Conservation (phyloP, 2,113 vertebrate genomes). For the Capreolus pygargus region DNA sequence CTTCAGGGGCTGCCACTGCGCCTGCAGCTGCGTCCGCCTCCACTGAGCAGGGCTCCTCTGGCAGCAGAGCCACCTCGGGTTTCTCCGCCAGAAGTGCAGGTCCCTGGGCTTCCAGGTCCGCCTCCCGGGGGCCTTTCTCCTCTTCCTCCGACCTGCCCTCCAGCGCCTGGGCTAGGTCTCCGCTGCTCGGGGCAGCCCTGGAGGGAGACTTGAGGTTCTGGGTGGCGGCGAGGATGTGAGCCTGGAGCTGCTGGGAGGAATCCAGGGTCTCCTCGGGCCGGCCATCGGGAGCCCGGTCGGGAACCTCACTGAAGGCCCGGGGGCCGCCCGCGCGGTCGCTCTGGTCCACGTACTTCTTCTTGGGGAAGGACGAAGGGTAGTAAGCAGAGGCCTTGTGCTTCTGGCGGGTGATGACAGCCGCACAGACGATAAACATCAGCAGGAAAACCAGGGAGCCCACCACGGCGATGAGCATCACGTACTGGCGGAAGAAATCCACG, state of each 20-base stretch:
- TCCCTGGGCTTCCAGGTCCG: neutral
- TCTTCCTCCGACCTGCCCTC: constrained; percentile 3
- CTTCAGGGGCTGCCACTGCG: fast-evolving
- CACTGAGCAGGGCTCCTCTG: fast-evolving
- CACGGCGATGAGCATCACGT: constrained; percentile 91
- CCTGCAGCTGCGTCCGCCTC: neutral
- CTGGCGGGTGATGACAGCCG: constrained; percentile 90
- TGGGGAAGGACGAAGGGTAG: constrained; percentile 91
- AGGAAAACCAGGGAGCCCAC: constrained; percentile 91
- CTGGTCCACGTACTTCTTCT: constrained; percentile 87
- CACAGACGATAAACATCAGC: constrained; percentile 93
- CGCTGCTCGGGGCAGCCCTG: constrained; percentile 79
- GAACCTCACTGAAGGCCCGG: constrained; percentile 83
- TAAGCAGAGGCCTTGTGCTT: constrained; percentile 94
- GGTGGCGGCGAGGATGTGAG: constrained; percentile 84
- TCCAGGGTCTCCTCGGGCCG: constrained; percentile 78
- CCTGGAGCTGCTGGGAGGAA: constrained; percentile 86
- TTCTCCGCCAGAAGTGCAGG: fast-evolving
- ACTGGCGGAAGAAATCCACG: constrained; percentile 91
- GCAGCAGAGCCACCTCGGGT: fast-evolving
- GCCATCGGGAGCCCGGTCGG: constrained; percentile 73
- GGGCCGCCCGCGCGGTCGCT: constrained; percentile 79
- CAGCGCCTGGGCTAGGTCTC: constrained; percentile 52
- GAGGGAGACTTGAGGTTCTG: constrained; percentile 88
- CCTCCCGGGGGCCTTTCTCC: fast-evolving